phyloP scores from a whole-genome alignment of 2,113 vertebrate genomes.

The Malurus melanocephalus region DNA sequence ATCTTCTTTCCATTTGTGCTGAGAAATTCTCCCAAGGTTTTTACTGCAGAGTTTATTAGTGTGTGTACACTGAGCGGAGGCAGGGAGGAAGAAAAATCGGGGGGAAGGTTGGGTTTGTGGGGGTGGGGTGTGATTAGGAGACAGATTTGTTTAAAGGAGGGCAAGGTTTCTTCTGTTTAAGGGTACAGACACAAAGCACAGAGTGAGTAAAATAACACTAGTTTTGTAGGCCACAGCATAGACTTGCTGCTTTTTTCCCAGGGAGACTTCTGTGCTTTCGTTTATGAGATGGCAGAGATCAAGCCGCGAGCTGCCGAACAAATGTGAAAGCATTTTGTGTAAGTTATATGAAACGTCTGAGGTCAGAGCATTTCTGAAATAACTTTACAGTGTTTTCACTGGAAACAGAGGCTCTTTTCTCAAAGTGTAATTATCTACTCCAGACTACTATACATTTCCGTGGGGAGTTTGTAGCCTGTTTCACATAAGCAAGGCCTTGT shows the following conservation, averaged over 20 bases:
- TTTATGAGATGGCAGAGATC: slow-evolving; percentile 54
- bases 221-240: slow-evolving; percentile 3
- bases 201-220: slow-evolving; percentile 45
- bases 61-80: neutral
- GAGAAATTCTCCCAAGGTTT: slow-evolving; percentile 32
- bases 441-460: slow-evolving; percentile 43
- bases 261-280: slow-evolving; percentile 25
- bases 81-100: neutral
- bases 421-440: slow-evolving; percentile 36
- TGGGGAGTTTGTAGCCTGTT: slow-evolving; percentile 26
- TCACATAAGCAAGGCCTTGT: slow-evolving; percentile 31
- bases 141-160: slow-evolving; percentile 53
- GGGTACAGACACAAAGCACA: slow-evolving; percentile 26
- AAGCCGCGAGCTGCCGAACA: neutral
- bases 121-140: slow-evolving; percentile 2
- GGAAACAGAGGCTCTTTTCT: slow-evolving; percentile 55
- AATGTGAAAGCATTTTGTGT: slow-evolving; percentile 50
- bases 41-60: slow-evolving; percentile 28
- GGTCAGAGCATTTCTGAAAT: slow-evolving; percentile 57
- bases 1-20: slow-evolving; percentile 50
- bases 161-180: slow-evolving; percentile 48
- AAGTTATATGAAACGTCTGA: slow-evolving; percentile 28
- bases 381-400: slow-evolving; percentile 55
- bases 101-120: neutral
- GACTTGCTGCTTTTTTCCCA: slow-evolving; percentile 32